These are phyloP conservation scores for Heterotilapia buettikoferi DNA, from an alignment of 2,113 vertebrate genomes.

Conservation along the genomic window DNA sequence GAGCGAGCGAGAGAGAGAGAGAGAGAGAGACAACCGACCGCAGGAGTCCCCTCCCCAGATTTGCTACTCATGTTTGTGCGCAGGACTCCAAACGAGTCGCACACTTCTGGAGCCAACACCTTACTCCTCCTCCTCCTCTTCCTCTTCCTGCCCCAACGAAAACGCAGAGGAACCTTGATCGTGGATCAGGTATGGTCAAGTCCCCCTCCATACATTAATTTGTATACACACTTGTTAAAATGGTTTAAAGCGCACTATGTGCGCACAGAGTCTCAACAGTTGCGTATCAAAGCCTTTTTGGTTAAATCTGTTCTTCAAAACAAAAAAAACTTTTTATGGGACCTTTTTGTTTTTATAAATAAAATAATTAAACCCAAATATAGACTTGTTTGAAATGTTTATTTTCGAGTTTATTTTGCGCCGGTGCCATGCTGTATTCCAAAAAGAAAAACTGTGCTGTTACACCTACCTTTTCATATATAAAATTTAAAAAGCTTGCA, in stretches of 20 bases:
- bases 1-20: background rate
- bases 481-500: background rate
- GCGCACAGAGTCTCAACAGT: background rate
- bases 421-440: background rate
- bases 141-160: background rate
- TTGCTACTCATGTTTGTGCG: slow-evolving; percentile 9
- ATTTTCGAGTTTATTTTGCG: background rate
- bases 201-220: background rate
- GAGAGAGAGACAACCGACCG: background rate
- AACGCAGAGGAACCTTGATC: background rate
- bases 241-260: background rate
- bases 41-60: slow-evolving; percentile 42
- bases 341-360: background rate
- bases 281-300: background rate
- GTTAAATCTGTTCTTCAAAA: background rate
- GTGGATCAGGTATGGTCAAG: background rate
- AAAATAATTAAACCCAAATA: background rate
- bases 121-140: background rate
- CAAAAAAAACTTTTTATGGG: background rate
- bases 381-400: background rate
- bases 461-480: background rate
- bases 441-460: background rate
- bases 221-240: background rate
- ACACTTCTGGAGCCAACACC: background rate
- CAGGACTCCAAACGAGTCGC: slow-evolving; percentile 20